phyloP scores from a whole-genome alignment of 1,140 invertebrate species.

The Harpegnathos saltator region DNA sequence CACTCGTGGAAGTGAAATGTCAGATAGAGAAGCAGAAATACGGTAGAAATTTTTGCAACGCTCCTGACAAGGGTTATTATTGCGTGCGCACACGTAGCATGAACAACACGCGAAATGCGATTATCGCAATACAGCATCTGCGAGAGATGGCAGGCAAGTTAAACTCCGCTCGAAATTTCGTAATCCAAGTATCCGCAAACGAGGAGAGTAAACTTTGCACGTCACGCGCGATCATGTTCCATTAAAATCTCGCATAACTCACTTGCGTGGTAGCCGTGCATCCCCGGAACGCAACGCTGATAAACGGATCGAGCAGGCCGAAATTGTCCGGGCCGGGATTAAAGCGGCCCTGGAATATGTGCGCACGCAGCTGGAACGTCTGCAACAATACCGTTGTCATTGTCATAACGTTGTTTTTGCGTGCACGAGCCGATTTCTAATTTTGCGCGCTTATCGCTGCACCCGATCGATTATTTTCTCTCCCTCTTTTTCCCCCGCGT shows the following conservation, averaged over 20 bases:
- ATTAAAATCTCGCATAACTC: conserved; percentile 54
- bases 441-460: no score
- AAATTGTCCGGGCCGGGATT: conserved; percentile 86
- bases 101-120: not conserved
- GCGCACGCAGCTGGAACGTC: conserved; percentile 86
- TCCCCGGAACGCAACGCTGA: conserved; percentile 84
- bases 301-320: conserved; percentile 86
- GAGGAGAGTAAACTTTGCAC: conserved; percentile 7
- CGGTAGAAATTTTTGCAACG: conserved; percentile 26
- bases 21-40: conserved; percentile 2
- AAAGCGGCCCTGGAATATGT: conserved; percentile 88
- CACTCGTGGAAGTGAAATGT: conserved; percentile 25
- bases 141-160: not conserved
- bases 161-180: not conserved
- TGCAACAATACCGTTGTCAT: conserved; percentile 68
- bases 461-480: not conserved
- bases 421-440: no score
- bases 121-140: not conserved
- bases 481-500: not conserved
- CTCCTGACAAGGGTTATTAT: not conserved
- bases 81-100: not conserved
- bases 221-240: not conserved
- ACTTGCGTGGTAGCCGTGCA: conserved; percentile 80
- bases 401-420: not conserved
- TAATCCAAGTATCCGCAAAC: not conserved